A percentile compares a stretch with the other conserved stretches of the same genome.
phyloP scores from a whole-genome alignment of 2,888 invertebrate species.

The Hydrotaea cyrtoneurina region DNA sequence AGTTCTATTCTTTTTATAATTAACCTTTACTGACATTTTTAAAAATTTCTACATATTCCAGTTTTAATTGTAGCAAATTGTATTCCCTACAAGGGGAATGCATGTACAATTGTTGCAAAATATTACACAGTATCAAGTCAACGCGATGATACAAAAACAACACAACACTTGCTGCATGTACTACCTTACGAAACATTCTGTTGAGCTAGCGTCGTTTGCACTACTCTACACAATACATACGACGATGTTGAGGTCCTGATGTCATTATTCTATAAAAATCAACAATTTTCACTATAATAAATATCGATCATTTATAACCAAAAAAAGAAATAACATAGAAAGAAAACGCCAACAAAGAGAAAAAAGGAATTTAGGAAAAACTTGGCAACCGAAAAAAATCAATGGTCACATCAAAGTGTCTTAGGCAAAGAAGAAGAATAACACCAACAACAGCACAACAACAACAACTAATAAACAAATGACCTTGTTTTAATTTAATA shows the following conservation, averaged over 20 bases:
- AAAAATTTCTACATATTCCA: too few species aligned
- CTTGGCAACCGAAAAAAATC: conserved; percentile 42
- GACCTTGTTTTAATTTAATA: conserved; percentile 49
- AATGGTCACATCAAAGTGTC: conserved; percentile 41
- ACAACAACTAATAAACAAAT: conserved; percentile 35
- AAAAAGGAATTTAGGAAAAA: conserved; percentile 19
- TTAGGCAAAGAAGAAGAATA: background rate
- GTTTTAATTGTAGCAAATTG: too few species aligned
- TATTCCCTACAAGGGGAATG: background rate
- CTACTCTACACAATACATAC: background rate
- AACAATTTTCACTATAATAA: conserved; percentile 8
- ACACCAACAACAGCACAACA: background rate
- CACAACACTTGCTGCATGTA: too few species aligned
- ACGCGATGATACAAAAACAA: too few species aligned
- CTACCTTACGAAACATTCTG: conserved; percentile 3
- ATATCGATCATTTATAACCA: conserved; percentile 30
- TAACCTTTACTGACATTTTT: too few species aligned
- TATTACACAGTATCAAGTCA: too few species aligned
- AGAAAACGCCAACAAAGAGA: background rate
- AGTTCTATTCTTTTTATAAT: too few species aligned
- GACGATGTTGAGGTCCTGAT: conserved; percentile 4
- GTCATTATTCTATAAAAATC: conserved; percentile 17
- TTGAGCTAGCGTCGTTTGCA: background rate
- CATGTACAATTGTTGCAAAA: background rate
- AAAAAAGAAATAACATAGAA: background rate